Percentiles rank a stretch among this genome's conserved stretches.
Evolutionary conservation across 1,140 invertebrate genomes (phyloP).

Genomic region (Panulirus ornatus): DNA sequence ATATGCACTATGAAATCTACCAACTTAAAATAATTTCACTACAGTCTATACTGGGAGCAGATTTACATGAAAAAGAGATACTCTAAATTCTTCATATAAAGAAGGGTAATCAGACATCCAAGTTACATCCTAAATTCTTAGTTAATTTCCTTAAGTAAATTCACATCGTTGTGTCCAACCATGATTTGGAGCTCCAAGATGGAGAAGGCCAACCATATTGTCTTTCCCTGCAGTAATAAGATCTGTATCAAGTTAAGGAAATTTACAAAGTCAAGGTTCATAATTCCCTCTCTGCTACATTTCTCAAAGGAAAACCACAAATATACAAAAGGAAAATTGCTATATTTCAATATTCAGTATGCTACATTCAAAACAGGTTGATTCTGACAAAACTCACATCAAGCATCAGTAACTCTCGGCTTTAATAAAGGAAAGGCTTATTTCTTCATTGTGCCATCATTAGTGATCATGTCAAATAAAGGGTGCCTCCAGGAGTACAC

Average conservation of each 20-base stretch:
- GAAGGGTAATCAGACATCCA: no score
- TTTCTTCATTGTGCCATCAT: no score
- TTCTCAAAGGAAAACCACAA: not conserved
- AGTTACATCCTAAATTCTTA: no score
- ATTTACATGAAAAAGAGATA: not conserved
- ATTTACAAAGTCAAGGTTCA: not conserved
- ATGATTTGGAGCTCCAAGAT: slow-evolving; percentile 58
- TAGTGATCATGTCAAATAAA: no score
- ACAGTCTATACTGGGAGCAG: not conserved
- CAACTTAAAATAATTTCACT: not conserved
- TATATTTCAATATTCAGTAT: not conserved
- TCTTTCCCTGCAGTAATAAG: slow-evolving; percentile 55
- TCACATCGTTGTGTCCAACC: slow-evolving; percentile 63
- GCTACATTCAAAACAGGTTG: no score
- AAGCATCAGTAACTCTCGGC: no score
- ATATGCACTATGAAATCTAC: no score
- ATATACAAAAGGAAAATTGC: not conserved
- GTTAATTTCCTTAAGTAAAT: slow-evolving; percentile 32
- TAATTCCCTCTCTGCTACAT: not conserved
- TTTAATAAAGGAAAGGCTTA: no score
- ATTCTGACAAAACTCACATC: no score
- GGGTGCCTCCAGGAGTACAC: no score
- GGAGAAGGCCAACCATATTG: slow-evolving; percentile 39
- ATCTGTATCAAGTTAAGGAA: slow-evolving; percentile 58
- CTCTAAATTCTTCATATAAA: not conserved